phyloP scores from a whole-genome alignment of 2,888 invertebrate genomes.

The Phrixothrix hirtus region DNA sequence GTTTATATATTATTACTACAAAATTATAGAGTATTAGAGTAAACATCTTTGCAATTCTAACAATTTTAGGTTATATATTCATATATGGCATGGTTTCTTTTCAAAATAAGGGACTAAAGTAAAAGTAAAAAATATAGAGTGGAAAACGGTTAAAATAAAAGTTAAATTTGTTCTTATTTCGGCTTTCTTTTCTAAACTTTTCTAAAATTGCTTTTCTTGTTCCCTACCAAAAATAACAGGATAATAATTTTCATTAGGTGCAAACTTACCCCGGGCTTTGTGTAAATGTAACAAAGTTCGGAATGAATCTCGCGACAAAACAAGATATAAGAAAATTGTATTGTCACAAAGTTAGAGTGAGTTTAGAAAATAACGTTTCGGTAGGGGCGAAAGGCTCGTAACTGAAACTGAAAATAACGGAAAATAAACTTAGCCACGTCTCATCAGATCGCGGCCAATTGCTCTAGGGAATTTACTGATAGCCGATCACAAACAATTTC shows the following conservation, averaged over 20 bases:
- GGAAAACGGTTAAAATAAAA: slow-evolving; percentile 18
- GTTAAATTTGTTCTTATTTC: slow-evolving; percentile 22
- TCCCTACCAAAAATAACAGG: slow-evolving; percentile 37
- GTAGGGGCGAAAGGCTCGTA: slow-evolving; percentile 22
- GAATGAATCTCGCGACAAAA: slow-evolving; percentile 41
- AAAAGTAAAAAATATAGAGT: slow-evolving; percentile 3
- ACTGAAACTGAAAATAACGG: slow-evolving; percentile 31
- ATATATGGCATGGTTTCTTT: too few relatives aligned
- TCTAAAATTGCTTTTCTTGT: slow-evolving; percentile 37
- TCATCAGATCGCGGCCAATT: slow-evolving; percentile 30
- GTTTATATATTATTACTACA: too few relatives aligned
- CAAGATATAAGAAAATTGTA: slow-evolving; percentile 46
- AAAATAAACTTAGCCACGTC: slow-evolving; percentile 31
- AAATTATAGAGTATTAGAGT: too few relatives aligned
- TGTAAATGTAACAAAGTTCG: slow-evolving; percentile 45
- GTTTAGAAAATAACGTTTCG: slow-evolving; percentile 37
- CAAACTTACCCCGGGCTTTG: slow-evolving; percentile 34
- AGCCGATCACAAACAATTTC: slow-evolving; percentile 25
- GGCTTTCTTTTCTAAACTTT: slow-evolving; percentile 28
- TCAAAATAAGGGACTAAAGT: neutral
- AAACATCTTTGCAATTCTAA: too few relatives aligned
- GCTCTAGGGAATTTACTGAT: slow-evolving; percentile 24
- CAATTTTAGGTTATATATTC: too few relatives aligned
- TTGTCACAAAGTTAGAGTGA: slow-evolving; percentile 41
- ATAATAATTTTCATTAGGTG: slow-evolving; percentile 44